A percentile compares a stretch with the other conserved stretches of the same genome.
These are phyloP conservation scores for Neosilurus hyrtlii DNA, from an alignment of 2,797 vertebrate species.

Conservation along the genomic window DNA sequence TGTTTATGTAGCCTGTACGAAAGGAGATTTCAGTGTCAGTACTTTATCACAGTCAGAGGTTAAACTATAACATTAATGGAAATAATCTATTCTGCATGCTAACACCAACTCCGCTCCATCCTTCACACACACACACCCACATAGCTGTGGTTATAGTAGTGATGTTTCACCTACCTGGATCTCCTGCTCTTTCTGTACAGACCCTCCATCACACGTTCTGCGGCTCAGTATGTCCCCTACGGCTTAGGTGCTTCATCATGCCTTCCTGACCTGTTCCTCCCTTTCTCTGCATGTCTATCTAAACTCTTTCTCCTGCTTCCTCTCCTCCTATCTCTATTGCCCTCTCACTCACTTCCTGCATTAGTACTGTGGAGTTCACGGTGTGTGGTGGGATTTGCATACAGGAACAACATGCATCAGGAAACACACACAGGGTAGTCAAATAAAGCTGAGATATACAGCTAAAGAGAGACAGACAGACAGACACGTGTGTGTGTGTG, in stretches of 20 bases:
- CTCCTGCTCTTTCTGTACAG: background rate
- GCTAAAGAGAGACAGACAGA: background rate
- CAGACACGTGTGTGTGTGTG: background rate
- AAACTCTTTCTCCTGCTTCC: background rate
- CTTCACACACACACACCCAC: background rate
- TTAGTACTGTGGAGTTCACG: conserved; percentile 7
- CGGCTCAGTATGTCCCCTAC: background rate
- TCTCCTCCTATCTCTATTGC: background rate
- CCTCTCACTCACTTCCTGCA: background rate
- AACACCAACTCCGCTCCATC: too few relatives aligned
- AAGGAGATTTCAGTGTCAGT: background rate
- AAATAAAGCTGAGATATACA: conserved; percentile 40
- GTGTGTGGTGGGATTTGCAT: conserved; percentile 56
- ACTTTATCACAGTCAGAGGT: background rate
- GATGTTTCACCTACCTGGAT: conserved; percentile 15
- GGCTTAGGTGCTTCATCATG: background rate
- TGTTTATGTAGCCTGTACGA: background rate
- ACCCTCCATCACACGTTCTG: conserved; percentile 1
- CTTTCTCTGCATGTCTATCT: background rate
- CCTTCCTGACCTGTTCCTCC: background rate
- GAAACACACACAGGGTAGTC: conserved; percentile 55
- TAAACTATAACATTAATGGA: background rate
- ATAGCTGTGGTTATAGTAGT: background rate
- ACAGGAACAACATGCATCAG: conserved; percentile 56
- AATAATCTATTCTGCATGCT: background rate